Base-by-base conservation (phyloP, 2,797 vertebrate genomes). In the Crenichthys baileyi region DNA sequence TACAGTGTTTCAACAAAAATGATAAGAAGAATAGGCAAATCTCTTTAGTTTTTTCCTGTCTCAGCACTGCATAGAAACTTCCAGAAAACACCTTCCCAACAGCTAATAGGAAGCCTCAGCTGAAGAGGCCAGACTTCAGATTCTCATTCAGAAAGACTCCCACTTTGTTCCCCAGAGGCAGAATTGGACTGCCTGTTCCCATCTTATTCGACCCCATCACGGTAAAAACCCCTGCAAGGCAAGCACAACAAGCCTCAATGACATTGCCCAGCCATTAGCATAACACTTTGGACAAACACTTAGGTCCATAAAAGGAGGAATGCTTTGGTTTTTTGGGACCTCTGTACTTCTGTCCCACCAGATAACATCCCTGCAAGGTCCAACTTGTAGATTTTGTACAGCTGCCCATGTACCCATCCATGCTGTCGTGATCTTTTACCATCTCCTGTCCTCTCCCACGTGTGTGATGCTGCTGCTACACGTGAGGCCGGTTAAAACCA, bases 151-250 rank as follows among this genome's bases (percentile, higher is more conserved):
- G 81, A 89, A 78, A 89, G 88, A 86, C 65, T 75, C 65, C 29
- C 58, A 36, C 75, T 73, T 82, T 44, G 41, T 63, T 44, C 72
- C 84, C 88, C 50, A 8, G 73, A 79, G 85, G 77, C 68, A 7
- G 80, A 88, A 92, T 86, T 87, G 83, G 80, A 85, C 88, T 91
- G 92, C 85, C 91, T 82, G 58, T 84, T 88, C 84, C 83, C 82
- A 89, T 92, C 87, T 88, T 68, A 81, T 82, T 83, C 89, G 87
- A 91, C 90, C 89, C 75, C 80, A 81, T 92, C 92, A 90, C 65
- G 67, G 82, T 76, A 80, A 85, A 63, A 63, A 36, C 83, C 78
- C 82, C 85, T 79, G 75, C 79, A 78, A 86, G 84, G 87, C 81
- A 90, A 91, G 89, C 81, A 74, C 83, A 87, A 87, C 78, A 36